Evolutionary conservation across 2,797 vertebrate genomes (phyloP).

Genomic region (Crenuchus spilurus): DNA sequence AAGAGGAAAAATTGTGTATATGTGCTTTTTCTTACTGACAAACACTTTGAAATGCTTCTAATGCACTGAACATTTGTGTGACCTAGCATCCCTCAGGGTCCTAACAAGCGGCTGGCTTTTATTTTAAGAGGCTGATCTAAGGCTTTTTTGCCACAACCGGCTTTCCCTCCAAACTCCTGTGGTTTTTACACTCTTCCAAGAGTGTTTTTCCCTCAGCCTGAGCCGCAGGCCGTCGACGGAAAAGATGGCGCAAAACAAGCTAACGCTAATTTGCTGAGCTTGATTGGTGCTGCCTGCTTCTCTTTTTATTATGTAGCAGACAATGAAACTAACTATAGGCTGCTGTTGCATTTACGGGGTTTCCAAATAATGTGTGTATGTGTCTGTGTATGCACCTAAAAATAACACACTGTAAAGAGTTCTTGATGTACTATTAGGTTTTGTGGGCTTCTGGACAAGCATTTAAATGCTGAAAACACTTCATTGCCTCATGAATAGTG

Average conservation of each 20-base stretch:
- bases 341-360: not conserved
- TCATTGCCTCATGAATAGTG: not conserved
- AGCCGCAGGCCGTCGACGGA: conserved; percentile 27
- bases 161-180: conserved; percentile 5
- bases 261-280: conserved; percentile 22
- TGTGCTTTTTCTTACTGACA: not conserved
- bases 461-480: not conserved
- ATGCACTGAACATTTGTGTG: conserved; percentile 12
- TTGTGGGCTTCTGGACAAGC: not conserved
- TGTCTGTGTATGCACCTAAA: not conserved
- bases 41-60: not conserved
- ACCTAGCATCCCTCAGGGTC: conserved; percentile 33
- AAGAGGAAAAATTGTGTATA: not conserved
- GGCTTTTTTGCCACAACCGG: not conserved
- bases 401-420: not conserved
- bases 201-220: conserved; percentile 24
- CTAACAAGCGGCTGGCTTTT: conserved; percentile 38
- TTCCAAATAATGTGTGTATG: not conserved
- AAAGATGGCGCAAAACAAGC: conserved; percentile 8
- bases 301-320: conserved; percentile 54
- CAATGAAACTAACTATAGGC: conserved; percentile 54
- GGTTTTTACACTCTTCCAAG: conserved; percentile 42
- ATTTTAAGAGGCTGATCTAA: conserved; percentile 53
- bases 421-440: not conserved
- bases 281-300: conserved; percentile 44